A percentile compares a stretch with the other conserved stretches of the same genome.
Conservation (phyloP, 2,888 invertebrate species). For the Diarsia rubi region DNA sequence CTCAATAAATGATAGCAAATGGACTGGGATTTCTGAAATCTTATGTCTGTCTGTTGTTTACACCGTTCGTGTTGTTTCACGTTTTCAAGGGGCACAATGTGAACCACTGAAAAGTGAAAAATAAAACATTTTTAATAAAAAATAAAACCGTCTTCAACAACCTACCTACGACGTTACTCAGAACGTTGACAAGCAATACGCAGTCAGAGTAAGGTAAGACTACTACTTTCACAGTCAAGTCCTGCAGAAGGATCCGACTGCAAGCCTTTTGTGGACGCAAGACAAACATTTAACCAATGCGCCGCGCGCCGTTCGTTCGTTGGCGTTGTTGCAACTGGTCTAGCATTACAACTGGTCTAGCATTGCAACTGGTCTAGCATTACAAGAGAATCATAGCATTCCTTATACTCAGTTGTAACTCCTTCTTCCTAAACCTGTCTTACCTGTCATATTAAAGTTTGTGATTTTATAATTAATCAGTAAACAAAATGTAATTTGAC, state of each 20-base stretch:
- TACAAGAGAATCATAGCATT: background rate
- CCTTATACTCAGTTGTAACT: background rate
- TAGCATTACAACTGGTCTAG: background rate
- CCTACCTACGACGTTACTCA: background rate
- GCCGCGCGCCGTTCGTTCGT: no score
- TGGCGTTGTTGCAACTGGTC: no score
- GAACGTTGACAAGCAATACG: background rate
- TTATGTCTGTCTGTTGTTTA: no score
- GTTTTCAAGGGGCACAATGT: no score
- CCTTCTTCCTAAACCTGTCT: background rate
- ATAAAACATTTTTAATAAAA: no score
- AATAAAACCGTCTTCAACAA: no score
- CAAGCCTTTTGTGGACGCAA: slow-evolving; percentile 1
- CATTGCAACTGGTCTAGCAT: background rate
- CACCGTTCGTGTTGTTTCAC: no score
- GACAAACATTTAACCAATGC: slow-evolving; percentile 4
- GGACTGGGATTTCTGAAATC: no score
- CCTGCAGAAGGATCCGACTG: background rate
- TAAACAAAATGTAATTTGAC: background rate
- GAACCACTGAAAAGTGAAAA: no score
- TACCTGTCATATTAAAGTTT: background rate
- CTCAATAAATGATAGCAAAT: no score
- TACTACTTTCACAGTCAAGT: slow-evolving; percentile 2
- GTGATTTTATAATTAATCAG: background rate
- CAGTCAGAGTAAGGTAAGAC: background rate